These are phyloP conservation scores for Leptinotarsa tumamoca DNA, from an alignment of 2,888 invertebrate genomes.

Conservation along the genomic window DNA sequence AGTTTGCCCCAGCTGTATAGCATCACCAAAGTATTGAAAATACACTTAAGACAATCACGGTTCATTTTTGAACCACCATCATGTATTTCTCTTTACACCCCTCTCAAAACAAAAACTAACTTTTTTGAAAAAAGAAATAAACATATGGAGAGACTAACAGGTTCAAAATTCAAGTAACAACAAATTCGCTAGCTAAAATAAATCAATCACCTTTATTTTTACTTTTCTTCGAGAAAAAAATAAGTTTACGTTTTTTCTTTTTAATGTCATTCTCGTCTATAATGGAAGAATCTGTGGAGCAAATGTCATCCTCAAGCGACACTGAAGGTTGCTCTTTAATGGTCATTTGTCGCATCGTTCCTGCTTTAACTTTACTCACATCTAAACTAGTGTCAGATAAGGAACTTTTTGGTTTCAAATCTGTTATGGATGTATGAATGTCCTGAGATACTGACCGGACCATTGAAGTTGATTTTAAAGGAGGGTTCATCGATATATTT, in stretches of 20 bases:
- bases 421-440: constrained; percentile 61
- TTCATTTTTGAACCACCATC: background rate
- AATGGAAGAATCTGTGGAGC: constrained; percentile 78
- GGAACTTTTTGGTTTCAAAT: constrained; percentile 66
- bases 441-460: constrained; percentile 70
- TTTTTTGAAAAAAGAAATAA: background rate
- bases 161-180: constrained; percentile 16
- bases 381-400: constrained; percentile 69
- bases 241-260: constrained; percentile 74
- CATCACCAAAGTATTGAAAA: constrained; percentile 1
- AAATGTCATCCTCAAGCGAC: constrained; percentile 74
- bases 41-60: background rate
- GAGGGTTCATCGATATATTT: constrained; percentile 55
- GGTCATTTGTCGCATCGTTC: constrained; percentile 49
- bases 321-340: constrained; percentile 60
- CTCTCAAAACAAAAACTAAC: background rate
- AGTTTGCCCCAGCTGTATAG: background rate
- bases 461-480: constrained; percentile 58
- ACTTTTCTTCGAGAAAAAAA: constrained; percentile 72
- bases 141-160: background rate
- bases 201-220: constrained; percentile 49
- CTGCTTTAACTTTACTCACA: constrained; percentile 36
- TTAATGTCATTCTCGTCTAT: constrained; percentile 74
- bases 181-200: background rate
- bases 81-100: background rate